These are phyloP conservation scores for Urocynchramus pylzowi DNA, from an alignment of 2,113 vertebrate genomes.

Conservation along the genomic window DNA sequence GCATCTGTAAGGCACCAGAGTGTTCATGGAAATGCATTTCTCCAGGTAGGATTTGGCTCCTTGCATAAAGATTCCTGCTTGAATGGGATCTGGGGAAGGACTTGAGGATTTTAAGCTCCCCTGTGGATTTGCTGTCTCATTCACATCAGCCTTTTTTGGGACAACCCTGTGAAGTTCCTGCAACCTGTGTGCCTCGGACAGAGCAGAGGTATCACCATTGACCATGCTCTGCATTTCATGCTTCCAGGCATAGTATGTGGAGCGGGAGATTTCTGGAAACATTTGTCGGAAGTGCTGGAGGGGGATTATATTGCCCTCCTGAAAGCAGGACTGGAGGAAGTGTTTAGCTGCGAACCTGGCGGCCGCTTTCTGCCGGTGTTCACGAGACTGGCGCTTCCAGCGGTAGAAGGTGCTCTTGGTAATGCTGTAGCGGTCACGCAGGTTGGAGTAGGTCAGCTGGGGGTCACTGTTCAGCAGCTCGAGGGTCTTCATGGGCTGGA, in stretches of 20 bases:
- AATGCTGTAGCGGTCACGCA: constrained; percentile 86
- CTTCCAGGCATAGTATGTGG: constrained; percentile 95
- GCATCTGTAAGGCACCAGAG: constrained; percentile 85
- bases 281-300: constrained; percentile 88
- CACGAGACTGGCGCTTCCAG: constrained; percentile 90
- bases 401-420: constrained; percentile 94
- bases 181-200: background rate
- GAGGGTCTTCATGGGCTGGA: constrained; percentile 69
- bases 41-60: constrained; percentile 89
- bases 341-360: constrained; percentile 91
- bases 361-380: constrained; percentile 86
- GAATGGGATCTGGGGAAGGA: background rate
- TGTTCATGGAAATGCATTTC: constrained; percentile 87
- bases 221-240: constrained; percentile 82
- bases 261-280: constrained; percentile 93
- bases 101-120: background rate
- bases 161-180: constrained; percentile 15
- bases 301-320: constrained; percentile 83
- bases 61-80: constrained; percentile 82
- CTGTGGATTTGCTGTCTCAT: background rate
- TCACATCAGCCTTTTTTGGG: constrained; percentile 1
- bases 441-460: constrained; percentile 81
- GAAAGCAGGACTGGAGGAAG: constrained; percentile 87
- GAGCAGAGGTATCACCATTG: constrained; percentile 52
- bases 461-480: constrained; percentile 77